A percentile compares a stretch with the other conserved stretches of the same genome.
Conservation (phyloP, 1,140 invertebrate species). For the Panagrolaimus sp. region DNA sequence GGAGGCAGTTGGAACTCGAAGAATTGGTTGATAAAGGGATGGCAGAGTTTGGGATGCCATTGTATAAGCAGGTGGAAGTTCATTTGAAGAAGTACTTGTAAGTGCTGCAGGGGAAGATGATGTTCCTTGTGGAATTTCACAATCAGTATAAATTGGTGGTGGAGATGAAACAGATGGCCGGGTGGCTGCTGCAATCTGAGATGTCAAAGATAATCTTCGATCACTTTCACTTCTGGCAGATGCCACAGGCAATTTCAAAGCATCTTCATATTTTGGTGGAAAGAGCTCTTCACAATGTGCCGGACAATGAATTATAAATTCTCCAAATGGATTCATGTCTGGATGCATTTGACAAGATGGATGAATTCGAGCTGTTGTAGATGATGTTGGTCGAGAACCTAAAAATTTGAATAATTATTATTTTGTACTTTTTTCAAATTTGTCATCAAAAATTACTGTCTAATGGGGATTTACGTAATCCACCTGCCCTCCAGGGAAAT, state of each 20-base stretch:
- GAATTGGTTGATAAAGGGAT: background rate
- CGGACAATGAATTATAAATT: background rate
- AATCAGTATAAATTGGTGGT: conserved; percentile 3
- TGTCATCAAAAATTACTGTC: too few relatives aligned
- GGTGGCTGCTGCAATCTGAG: background rate
- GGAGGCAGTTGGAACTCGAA: background rate
- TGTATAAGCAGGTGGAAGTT: background rate
- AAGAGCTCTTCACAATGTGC: background rate
- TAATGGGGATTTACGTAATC: too few relatives aligned
- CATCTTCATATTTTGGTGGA: conserved; percentile 11
- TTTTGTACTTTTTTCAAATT: too few relatives aligned
- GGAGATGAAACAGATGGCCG: background rate
- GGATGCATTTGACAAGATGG: background rate
- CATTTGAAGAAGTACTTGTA: background rate
- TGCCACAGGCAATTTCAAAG: background rate
- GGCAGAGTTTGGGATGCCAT: background rate
- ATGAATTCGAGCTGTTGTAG: background rate
- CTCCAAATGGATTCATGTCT: conserved; percentile 1
- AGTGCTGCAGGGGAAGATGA: background rate
- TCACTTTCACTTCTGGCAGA: background rate
- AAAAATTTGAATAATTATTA: background rate
- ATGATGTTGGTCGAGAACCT: conserved; percentile 9
- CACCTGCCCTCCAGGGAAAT: too few relatives aligned
- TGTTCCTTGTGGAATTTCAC: background rate
- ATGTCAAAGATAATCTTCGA: background rate